Conservation (phyloP, 2,113 vertebrate genomes). For the Scophthalmus maximus region DNA sequence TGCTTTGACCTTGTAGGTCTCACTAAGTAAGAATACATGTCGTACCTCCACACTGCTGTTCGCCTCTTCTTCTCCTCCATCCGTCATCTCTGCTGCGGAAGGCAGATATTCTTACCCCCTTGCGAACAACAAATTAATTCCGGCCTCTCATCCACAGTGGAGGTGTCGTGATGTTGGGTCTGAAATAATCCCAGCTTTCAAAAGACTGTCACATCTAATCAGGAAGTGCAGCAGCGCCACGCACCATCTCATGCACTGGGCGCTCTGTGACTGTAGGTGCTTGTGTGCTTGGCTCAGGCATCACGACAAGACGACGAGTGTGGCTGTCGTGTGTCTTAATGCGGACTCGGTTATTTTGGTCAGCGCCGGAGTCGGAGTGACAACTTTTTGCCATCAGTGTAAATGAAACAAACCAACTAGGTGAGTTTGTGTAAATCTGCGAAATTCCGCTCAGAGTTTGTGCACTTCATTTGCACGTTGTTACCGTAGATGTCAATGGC, state of each 20-base stretch:
- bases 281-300: constrained; percentile 3
- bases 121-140: constrained; percentile 24
- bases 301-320: neutral
- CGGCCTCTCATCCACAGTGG: neutral
- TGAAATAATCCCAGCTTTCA: constrained; percentile 42
- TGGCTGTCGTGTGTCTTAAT: neutral
- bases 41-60: neutral
- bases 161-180: constrained; percentile 29
- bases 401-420: too few relatives aligned
- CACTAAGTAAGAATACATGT: constrained; percentile 35
- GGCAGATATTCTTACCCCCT: neutral
- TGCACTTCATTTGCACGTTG: too few relatives aligned
- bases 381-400: too few relatives aligned
- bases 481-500: too few relatives aligned
- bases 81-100: neutral
- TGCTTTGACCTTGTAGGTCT: constrained; percentile 60
- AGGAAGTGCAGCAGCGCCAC: constrained; percentile 3
- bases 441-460: too few relatives aligned
- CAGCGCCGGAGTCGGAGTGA: too few relatives aligned
- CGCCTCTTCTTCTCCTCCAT: neutral
- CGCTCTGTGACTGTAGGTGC: neutral
- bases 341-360: neutral
- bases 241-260: neutral
- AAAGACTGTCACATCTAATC: constrained; percentile 39
- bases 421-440: too few relatives aligned